These are phyloP conservation scores for Meloidogyne hapla DNA, from an alignment of 1,140 invertebrate species.

Conservation along the genomic window DNA sequence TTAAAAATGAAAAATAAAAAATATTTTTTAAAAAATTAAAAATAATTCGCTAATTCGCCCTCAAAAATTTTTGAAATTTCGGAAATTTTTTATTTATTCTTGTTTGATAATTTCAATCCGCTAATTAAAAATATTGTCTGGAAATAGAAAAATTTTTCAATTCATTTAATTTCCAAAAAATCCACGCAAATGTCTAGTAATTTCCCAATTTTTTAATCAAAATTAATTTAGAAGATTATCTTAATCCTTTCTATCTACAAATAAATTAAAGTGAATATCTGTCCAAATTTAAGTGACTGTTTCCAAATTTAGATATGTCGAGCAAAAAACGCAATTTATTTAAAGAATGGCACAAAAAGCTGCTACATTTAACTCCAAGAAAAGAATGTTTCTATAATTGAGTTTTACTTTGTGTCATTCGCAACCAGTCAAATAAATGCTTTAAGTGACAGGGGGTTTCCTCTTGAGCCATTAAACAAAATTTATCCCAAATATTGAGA, in stretches of 20 bases:
- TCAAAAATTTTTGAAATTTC: too few species aligned
- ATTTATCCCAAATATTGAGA: background rate
- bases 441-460: background rate
- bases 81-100: too few species aligned
- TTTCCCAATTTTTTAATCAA: too few species aligned
- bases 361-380: background rate
- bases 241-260: background rate
- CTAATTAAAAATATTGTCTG: too few species aligned
- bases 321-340: background rate
- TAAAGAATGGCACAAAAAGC: background rate
- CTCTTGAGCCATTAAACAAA: background rate
- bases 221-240: background rate
- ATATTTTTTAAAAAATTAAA: too few species aligned
- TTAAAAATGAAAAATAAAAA: too few species aligned
- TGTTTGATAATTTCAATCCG: too few species aligned
- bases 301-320: slow-evolving; percentile 1
- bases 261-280: background rate
- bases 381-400: slow-evolving; percentile 1
- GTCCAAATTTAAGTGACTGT: background rate
- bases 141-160: too few species aligned
- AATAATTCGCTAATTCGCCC: too few species aligned
- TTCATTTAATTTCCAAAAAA: too few species aligned
- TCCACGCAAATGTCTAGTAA: too few species aligned
- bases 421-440: background rate
- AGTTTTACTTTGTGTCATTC: slow-evolving; percentile 1